A percentile compares a stretch with the other conserved stretches of the same genome.
Evolutionary conservation across 1,140 invertebrate genomes (phyloP).

Genomic region (Lasioglossum albipes): DNA sequence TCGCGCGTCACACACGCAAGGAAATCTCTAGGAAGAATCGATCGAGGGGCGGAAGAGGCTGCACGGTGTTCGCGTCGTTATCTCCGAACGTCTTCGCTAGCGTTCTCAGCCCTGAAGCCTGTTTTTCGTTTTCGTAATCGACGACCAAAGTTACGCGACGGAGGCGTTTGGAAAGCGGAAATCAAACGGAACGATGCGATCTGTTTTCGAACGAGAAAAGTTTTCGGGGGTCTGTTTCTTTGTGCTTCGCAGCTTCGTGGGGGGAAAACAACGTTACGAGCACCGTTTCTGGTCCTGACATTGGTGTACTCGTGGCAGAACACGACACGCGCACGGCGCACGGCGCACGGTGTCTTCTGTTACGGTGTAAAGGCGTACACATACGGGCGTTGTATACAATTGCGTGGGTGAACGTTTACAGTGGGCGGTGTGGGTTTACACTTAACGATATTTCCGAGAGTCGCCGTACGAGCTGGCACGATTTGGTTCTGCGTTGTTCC

Average conservation of each 20-base stretch:
- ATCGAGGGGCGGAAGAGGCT: background rate
- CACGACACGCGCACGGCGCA: too few relatives aligned
- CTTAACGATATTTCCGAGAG: conserved; percentile 48
- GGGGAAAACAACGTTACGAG: conserved; percentile 18
- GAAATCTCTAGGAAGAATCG: background rate
- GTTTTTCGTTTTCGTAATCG: background rate
- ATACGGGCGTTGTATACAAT: conserved; percentile 24
- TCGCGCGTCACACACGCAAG: background rate
- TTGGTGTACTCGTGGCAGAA: conserved; percentile 14
- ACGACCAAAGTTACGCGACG: background rate
- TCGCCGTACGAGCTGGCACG: conserved; percentile 33
- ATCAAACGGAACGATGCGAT: conserved; percentile 12
- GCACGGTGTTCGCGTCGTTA: background rate
- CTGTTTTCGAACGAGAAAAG: conserved; percentile 13
- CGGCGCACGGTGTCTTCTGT: background rate
- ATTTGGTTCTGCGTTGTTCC: background rate
- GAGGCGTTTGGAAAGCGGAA: background rate
- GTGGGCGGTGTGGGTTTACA: conserved; percentile 39
- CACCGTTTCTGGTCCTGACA: conserved; percentile 17
- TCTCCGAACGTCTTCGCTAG: background rate
- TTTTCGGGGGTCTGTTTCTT: conserved; percentile 19
- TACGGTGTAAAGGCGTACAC: conserved; percentile 33
- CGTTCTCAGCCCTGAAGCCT: background rate
- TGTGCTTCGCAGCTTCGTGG: conserved; percentile 28
- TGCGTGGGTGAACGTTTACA: conserved; percentile 48